Conservation (phyloP, 2,113 vertebrate genomes). For the Callospermophilus lateralis region DNA sequence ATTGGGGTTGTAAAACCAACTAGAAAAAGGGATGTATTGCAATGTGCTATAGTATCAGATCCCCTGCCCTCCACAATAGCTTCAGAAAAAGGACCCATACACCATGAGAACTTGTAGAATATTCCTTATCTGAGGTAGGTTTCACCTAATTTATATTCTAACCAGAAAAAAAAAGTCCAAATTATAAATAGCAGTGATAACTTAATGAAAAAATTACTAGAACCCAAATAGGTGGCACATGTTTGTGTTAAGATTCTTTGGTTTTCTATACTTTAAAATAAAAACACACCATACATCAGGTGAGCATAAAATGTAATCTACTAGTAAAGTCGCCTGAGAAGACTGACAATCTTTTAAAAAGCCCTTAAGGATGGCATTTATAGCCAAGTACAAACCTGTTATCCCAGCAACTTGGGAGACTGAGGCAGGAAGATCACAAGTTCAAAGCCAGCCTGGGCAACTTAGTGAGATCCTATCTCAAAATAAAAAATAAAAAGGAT, state of each 20-base stretch:
- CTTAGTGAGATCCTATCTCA: background rate
- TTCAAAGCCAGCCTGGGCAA: background rate
- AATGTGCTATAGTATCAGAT: background rate
- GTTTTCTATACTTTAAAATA: background rate
- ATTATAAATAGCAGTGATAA: background rate
- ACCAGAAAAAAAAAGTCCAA: background rate
- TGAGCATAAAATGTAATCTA: background rate
- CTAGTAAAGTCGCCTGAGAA: background rate
- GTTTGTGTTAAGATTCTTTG: background rate
- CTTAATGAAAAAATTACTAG: background rate
- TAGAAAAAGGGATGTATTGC: background rate
- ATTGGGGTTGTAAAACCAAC: background rate
- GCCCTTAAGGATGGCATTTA: background rate
- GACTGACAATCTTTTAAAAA: background rate
- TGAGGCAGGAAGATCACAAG: background rate
- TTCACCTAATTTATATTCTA: background rate
- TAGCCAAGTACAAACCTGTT: background rate
- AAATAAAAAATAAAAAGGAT: background rate
- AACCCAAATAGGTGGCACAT: background rate
- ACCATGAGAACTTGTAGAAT: background rate
- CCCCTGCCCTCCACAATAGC: background rate
- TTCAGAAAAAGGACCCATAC: background rate
- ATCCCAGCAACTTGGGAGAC: background rate
- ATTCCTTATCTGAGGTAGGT: background rate
- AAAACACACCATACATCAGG: background rate